Percentiles rank a stretch among this genome's conserved stretches.
phyloP scores from a whole-genome alignment of 2,113 vertebrate species.

The Dissostichus mawsoni region DNA sequence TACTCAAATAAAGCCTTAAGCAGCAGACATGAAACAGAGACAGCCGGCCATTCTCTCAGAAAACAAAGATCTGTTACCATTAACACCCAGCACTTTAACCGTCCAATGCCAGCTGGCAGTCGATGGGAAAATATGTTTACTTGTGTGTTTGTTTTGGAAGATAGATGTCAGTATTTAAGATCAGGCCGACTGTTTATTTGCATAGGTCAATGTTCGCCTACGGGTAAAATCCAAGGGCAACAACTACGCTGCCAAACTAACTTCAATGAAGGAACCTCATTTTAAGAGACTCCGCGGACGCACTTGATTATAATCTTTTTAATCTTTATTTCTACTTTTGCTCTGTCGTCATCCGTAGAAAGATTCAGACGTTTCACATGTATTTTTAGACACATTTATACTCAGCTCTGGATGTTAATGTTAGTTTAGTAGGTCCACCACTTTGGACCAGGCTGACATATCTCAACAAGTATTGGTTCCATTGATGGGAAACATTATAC shows the following conservation, averaged over 20 bases:
- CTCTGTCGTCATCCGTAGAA: not conserved
- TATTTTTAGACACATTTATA: not conserved
- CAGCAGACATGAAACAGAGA: slow-evolving; percentile 33
- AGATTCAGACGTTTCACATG: not conserved
- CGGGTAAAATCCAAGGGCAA: slow-evolving; percentile 44
- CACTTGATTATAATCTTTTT: slow-evolving; percentile 8
- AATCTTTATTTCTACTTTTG: not conserved
- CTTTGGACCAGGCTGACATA: not conserved
- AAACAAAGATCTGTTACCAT: slow-evolving; percentile 47
- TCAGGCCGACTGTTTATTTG: slow-evolving; percentile 36
- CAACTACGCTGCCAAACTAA: slow-evolving; percentile 37
- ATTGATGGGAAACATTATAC: not conserved
- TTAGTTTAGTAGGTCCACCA: not conserved
- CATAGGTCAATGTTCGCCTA: slow-evolving; percentile 3
- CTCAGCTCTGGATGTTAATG: not conserved
- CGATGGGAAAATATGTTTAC: slow-evolving; percentile 55
- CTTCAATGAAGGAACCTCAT: not conserved
- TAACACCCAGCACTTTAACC: slow-evolving; percentile 34
- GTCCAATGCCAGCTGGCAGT: slow-evolving; percentile 10
- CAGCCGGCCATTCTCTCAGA: slow-evolving; percentile 6
- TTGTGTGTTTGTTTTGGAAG: slow-evolving; percentile 42
- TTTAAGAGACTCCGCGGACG: slow-evolving; percentile 2
- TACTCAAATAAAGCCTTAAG: slow-evolving; percentile 37
- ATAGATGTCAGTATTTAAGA: slow-evolving; percentile 19
- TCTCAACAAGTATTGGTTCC: not conserved